Conservation (phyloP, 2,113 vertebrate genomes). For the Orthochromis indermauri region DNA sequence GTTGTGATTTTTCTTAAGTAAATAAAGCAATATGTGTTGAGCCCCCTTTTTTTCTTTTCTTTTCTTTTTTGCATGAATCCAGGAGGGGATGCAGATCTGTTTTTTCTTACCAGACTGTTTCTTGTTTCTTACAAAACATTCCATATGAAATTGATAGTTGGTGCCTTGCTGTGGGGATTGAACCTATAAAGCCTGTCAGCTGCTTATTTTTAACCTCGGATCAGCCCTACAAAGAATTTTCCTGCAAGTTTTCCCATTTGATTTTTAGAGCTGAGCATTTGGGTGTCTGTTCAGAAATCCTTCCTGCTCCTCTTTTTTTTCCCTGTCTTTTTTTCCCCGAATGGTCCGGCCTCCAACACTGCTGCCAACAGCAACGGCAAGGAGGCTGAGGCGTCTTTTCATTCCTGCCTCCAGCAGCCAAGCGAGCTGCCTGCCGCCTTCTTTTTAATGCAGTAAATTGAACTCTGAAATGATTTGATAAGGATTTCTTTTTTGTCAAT, state of each 20-base stretch:
- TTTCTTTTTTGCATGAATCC: background rate
- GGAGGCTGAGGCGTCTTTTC: background rate
- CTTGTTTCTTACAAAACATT: background rate
- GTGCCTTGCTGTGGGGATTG: background rate
- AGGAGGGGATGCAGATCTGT: background rate
- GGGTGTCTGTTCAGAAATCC: background rate
- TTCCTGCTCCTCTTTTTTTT: background rate
- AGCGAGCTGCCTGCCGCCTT: background rate
- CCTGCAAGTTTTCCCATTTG: background rate
- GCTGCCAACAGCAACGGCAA: background rate
- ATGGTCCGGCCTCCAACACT: constrained; percentile 4
- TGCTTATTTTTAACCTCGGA: background rate
- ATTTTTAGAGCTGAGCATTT: background rate
- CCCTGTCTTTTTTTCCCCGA: background rate
- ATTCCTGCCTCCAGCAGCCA: background rate
- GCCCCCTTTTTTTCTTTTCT: background rate
- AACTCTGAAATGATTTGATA: background rate
- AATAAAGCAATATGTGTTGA: background rate
- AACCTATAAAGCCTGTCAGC: background rate
- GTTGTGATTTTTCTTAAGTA: background rate
- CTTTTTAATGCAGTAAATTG: background rate
- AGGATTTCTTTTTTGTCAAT: background rate
- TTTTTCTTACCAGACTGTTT: background rate
- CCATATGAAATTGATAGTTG: background rate
- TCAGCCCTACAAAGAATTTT: background rate